Conservation (phyloP, 2,888 invertebrate genomes). For the Xanthia icteritia region DNA sequence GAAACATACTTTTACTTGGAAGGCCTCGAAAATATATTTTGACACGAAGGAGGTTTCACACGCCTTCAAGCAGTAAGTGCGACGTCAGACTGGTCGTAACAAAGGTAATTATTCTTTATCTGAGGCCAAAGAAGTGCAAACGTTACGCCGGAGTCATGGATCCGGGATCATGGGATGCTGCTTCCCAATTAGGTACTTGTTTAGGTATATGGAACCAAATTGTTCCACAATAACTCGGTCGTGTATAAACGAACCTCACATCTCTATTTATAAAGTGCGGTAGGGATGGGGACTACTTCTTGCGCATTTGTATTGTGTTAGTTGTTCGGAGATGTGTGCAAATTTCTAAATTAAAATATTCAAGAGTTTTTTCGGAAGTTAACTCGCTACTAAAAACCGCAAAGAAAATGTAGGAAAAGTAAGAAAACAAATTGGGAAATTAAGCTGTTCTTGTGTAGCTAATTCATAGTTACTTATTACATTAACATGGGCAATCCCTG, state of each 20-base stretch:
- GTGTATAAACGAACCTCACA: constrained; percentile 25
- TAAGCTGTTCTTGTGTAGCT: too few species aligned
- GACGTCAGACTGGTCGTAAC: constrained; percentile 49
- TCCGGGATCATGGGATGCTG: constrained; percentile 13
- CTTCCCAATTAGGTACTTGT: constrained; percentile 46
- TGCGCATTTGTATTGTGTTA: background rate
- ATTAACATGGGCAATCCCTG: background rate
- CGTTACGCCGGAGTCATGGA: constrained; percentile 26
- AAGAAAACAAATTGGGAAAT: background rate
- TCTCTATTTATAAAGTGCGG: constrained; percentile 43
- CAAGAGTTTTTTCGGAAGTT: background rate
- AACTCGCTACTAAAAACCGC: background rate
- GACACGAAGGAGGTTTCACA: constrained; percentile 59
- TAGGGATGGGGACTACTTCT: constrained; percentile 35
- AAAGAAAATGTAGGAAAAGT: background rate
- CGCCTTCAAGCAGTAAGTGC: constrained; percentile 27
- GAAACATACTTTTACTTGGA: constrained; percentile 39
- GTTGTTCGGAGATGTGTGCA: background rate
- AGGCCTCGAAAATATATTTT: constrained; percentile 29
- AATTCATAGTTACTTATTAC: background rate
- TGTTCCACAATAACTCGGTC: constrained; percentile 40
- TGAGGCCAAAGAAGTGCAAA: constrained; percentile 11
- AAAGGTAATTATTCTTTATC: constrained; percentile 44
- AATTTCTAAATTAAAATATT: background rate
- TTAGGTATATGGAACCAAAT: constrained; percentile 50